Percentiles rank a stretch among this genome's conserved stretches.
These are phyloP conservation scores for Anoplolepis gracilipes DNA, from an alignment of 1,140 invertebrate genomes.

Conservation along the genomic window DNA sequence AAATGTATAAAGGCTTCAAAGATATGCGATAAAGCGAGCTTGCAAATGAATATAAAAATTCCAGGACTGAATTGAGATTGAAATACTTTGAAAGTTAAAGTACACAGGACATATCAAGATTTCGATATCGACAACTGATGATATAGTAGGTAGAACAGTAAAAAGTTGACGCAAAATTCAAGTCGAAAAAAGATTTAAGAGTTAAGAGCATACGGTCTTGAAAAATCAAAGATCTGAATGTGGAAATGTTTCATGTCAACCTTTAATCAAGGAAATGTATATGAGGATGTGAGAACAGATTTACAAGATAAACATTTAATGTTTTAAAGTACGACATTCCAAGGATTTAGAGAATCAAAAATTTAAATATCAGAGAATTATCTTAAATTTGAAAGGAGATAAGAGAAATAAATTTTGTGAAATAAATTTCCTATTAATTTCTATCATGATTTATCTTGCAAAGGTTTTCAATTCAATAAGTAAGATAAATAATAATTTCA, in stretches of 20 bases:
- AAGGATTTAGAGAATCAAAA: background rate
- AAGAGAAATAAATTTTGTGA: background rate
- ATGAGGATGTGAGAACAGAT: background rate
- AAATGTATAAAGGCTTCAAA: background rate
- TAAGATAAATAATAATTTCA: background rate
- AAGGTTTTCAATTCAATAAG: background rate
- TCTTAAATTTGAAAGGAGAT: background rate
- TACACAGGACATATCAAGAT: background rate
- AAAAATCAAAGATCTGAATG: background rate
- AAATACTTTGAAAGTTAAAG: constrained; percentile 1
- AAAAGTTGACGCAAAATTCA: background rate
- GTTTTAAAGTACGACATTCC: background rate
- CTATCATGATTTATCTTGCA: background rate
- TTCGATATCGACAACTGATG: background rate
- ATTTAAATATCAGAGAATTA: background rate
- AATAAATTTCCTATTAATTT: background rate
- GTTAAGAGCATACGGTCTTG: background rate
- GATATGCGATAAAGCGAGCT: background rate
- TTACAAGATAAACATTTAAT: background rate
- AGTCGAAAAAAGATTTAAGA: background rate
- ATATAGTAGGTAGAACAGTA: background rate
- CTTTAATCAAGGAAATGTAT: background rate
- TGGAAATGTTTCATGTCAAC: background rate
- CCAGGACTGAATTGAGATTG: background rate
- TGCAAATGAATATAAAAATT: background rate